phyloP scores from a whole-genome alignment of 2,888 invertebrate genomes.

The Taphrorychus bicolor region DNA sequence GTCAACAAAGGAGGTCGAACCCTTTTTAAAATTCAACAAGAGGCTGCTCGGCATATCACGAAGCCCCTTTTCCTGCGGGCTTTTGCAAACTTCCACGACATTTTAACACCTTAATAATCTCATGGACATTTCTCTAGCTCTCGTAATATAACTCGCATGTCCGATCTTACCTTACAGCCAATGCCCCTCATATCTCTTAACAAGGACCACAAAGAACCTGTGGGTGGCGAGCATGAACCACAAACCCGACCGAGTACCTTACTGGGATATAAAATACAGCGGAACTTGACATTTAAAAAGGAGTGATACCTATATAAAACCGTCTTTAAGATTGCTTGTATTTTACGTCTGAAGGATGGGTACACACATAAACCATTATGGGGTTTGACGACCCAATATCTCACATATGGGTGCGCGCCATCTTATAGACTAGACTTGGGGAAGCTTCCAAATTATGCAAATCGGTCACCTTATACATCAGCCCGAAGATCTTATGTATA shows the following conservation, averaged over 20 bases:
- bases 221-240: constrained; percentile 12
- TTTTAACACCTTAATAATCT: not conserved
- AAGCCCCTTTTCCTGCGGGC: not conserved
- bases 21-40: not conserved
- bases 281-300: constrained; percentile 8
- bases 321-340: not conserved
- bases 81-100: not conserved
- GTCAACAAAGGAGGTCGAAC: not conserved
- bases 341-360: not conserved
- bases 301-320: constrained; percentile 8
- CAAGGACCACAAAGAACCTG: not conserved
- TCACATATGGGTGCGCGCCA: not conserved
- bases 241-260: not conserved
- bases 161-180: not conserved
- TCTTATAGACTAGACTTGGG: not conserved
- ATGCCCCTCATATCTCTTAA: not conserved
- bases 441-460: not conserved
- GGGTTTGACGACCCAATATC: not conserved
- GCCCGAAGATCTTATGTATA: not conserved
- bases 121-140: too few species aligned
- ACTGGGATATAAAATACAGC: constrained; percentile 8
- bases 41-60: not conserved
- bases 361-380: not conserved
- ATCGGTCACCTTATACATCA: not conserved
- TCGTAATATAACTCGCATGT: too few species aligned